Evolutionary conservation across 1,140 invertebrate genomes (phyloP).

Genomic region (Drosophila athabasca): DNA sequence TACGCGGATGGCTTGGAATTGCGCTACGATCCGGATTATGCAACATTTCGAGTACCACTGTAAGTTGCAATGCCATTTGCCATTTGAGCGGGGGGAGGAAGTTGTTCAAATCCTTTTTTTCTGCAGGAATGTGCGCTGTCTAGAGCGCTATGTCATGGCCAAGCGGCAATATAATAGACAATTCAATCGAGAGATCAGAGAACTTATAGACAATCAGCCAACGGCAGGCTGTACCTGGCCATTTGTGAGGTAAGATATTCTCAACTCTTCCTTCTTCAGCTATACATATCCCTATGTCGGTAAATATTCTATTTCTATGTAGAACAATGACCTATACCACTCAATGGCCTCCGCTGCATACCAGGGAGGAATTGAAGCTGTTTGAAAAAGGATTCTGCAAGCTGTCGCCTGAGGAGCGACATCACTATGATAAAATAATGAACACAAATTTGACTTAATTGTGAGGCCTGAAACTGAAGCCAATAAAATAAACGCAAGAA

Average conservation of each 20-base stretch:
- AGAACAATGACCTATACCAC: conserved; percentile 46
- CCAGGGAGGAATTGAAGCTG: conserved; percentile 25
- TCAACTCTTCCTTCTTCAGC: no score
- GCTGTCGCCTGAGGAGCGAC: conserved; percentile 15
- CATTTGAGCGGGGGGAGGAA: no score
- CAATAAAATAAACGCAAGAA: no score
- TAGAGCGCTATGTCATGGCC: conserved; percentile 17
- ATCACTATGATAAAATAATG: conserved; percentile 40
- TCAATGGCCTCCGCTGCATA: conserved; percentile 50
- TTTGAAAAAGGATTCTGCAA: conserved; percentile 35
- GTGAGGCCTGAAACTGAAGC: no score
- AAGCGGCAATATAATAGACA: conserved; percentile 17
- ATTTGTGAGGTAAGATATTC: conserved; percentile 24
- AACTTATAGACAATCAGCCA: conserved; percentile 39
- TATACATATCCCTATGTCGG: no score
- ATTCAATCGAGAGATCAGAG: conserved; percentile 35
- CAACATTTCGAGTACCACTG: no score
- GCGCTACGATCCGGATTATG: background rate
- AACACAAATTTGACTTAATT: conserved; percentile 30
- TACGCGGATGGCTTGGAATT: background rate
- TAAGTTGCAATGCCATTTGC: no score
- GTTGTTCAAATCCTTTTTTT: background rate
- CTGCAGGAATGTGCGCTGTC: conserved; percentile 29
- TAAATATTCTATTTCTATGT: background rate
- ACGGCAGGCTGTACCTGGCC: conserved; percentile 35